Evolutionary conservation across 2,888 invertebrate species (phyloP).

Genomic region (Vesta saturnalis): DNA sequence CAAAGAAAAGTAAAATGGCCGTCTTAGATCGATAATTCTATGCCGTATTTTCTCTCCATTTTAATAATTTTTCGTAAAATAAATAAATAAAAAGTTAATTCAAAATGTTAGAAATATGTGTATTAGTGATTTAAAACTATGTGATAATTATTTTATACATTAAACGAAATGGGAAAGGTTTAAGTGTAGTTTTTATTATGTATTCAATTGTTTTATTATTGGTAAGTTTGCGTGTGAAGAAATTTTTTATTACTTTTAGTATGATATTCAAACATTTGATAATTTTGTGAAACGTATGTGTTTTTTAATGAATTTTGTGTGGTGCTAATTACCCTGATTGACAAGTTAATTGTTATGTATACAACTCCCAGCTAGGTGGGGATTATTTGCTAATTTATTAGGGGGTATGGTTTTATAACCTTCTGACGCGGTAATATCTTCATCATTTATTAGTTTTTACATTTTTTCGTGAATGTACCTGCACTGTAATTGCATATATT

Average conservation of each 20-base stretch:
- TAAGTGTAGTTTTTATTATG: conserved; percentile 46
- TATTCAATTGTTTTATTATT: conserved; percentile 52
- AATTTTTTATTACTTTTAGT: conserved; percentile 33
- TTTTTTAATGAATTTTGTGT: conserved; percentile 28
- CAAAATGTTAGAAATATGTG: conserved; percentile 28
- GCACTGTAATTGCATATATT: too few relatives aligned
- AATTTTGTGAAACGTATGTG: conserved; percentile 16
- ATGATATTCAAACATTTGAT: too few relatives aligned
- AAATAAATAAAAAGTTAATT: conserved; percentile 43
- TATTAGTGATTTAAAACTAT: conserved; percentile 6
- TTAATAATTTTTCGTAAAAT: conserved; percentile 45
- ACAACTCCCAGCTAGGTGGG: conserved; percentile 51
- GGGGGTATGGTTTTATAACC: conserved; percentile 26
- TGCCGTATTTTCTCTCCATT: conserved; percentile 53
- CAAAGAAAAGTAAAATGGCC: conserved; percentile 53
- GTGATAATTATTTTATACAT: conserved; percentile 18
- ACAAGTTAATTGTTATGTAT: conserved; percentile 58
- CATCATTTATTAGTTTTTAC: not conserved
- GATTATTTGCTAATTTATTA: conserved; percentile 55
- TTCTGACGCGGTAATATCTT: conserved; percentile 20
- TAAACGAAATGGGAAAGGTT: conserved; percentile 18
- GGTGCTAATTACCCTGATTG: conserved; percentile 53
- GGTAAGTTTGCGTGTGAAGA: conserved; percentile 53
- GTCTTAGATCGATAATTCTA: conserved; percentile 55
- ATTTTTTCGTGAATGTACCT: too few relatives aligned